Evolutionary conservation across 2,888 invertebrate species (phyloP), one percentile per base, ranked within the genome.

Genomic region (Drosophila vallismaia): DNA sequence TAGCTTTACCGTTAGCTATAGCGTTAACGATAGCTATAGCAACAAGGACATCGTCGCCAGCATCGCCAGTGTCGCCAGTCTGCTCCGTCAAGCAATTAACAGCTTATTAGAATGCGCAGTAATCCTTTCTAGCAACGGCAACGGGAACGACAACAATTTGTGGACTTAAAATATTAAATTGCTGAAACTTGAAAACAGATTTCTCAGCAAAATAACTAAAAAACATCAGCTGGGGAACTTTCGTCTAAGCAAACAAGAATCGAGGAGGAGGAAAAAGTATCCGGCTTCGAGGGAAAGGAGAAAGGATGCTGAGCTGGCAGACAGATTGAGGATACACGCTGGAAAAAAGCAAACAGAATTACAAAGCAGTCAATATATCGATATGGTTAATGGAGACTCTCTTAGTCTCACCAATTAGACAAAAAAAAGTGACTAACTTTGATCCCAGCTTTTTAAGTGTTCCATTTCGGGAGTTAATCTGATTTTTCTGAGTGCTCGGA

Each of bases 111-210:
- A 81, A 79, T 83, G 81, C 81, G 79, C 79, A 59, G 75, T 81
- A 85, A 83, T 83, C 85, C 85, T 69, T 67, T 77, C 74, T 74
- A 77, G 73, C 83, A 84, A 81, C 85, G 28, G 2, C 28, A 28
- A 2, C 28, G 28, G 28, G 3, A 26, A 26, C 77, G 79, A 71
- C 83, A 84, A 81, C 85, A 85, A 76, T 60, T 84, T 81, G 84
- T 85, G 68, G 85, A 85, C 83, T 84, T 81, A 84, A 84, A 84
- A 84, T 84, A 84, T 84, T 84, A 84, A 83, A 84, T 84, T 85
- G 84, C 84, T 81, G 57, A 85, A 84, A 85, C 84, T 84, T 84
- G 76, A 83, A 84, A 82, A 84, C 82, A 84, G 85, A 84, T 82
- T 85, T 82, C 80, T 82, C 82, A 77, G 80, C 82, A 69, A 6